Percentiles rank a stretch among this genome's conserved stretches.
Evolutionary conservation across 2,113 vertebrate genomes (phyloP).

Genomic region (Sylvia atricapilla): DNA sequence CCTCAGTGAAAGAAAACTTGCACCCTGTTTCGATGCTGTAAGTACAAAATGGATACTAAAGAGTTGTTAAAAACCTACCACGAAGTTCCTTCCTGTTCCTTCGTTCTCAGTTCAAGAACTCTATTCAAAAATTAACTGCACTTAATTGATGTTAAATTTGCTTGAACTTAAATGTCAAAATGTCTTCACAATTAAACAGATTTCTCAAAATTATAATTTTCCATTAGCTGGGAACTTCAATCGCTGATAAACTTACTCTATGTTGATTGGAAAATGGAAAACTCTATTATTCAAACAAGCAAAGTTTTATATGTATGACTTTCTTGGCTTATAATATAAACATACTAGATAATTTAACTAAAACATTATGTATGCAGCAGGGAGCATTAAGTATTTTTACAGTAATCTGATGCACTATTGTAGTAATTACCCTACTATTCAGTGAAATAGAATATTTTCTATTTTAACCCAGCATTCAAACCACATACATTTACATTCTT

Average conservation of each 20-base stretch:
- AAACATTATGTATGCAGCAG: conserved; percentile 59
- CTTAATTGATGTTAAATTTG: neutral
- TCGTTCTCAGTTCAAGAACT: neutral
- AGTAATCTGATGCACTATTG: conserved; percentile 50
- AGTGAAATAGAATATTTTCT: conserved; percentile 59
- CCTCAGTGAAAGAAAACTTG: neutral
- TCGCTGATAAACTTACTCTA: neutral
- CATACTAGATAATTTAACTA: conserved; percentile 58
- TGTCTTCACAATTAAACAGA: neutral
- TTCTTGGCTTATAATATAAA: conserved; percentile 52
- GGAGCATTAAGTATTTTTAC: conserved; percentile 59
- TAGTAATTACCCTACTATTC: conserved; percentile 59
- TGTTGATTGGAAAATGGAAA: neutral
- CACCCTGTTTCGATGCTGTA: neutral
- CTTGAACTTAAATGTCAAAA: neutral
- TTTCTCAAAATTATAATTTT: neutral
- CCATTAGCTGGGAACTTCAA: neutral
- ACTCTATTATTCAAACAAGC: conserved; percentile 48
- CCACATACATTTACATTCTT: conserved; percentile 58
- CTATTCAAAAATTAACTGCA: neutral
- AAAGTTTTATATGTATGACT: conserved; percentile 24
- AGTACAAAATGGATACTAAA: neutral
- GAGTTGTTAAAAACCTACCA: neutral
- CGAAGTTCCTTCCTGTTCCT: neutral
- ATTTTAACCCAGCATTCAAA: conserved; percentile 52